Conservation (phyloP, 2,113 vertebrate genomes). For the Tenebrosternarchus preto region DNA sequence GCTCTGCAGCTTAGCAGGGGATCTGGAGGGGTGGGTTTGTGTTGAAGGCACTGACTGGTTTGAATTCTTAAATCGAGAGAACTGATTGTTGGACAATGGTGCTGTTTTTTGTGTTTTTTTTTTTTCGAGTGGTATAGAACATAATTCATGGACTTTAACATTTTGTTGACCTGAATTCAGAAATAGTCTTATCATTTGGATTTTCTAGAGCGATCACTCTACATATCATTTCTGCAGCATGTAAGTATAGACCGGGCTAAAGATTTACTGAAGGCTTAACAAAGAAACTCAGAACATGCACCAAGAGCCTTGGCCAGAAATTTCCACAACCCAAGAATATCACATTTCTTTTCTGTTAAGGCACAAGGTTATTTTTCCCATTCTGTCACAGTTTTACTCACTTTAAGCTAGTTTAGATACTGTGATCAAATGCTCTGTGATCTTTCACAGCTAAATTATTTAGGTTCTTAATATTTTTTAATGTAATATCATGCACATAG, state of each 20-base stretch:
- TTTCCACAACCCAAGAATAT: constrained; percentile 23
- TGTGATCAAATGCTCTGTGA: constrained; percentile 51
- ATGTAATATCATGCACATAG: constrained; percentile 43
- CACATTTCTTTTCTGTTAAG: constrained; percentile 35
- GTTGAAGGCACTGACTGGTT: constrained; percentile 12
- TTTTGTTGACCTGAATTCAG: constrained; percentile 1
- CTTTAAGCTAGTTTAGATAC: constrained; percentile 48
- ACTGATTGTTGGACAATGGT: not conserved
- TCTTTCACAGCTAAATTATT: constrained; percentile 50
- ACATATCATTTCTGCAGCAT: constrained; percentile 27
- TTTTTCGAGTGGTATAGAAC: not conserved
- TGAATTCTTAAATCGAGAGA: constrained; percentile 1
- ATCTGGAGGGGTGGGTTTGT: not conserved
- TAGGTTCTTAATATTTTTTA: constrained; percentile 44
- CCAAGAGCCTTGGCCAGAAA: not conserved
- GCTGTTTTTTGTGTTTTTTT: constrained; percentile 4
- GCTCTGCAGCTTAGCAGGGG: constrained; percentile 3
- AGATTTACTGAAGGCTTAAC: constrained; percentile 13
- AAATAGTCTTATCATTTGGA: constrained; percentile 13
- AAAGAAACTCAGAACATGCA: constrained; percentile 1
- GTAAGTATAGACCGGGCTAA: constrained; percentile 1
- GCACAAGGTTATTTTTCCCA: constrained; percentile 31
- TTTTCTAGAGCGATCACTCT: not conserved
- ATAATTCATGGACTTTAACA: not conserved
- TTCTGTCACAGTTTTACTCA: constrained; percentile 46